Evolutionary conservation across 2,113 vertebrate species (phyloP).

Genomic region (Heloderma charlesbogerti): DNA sequence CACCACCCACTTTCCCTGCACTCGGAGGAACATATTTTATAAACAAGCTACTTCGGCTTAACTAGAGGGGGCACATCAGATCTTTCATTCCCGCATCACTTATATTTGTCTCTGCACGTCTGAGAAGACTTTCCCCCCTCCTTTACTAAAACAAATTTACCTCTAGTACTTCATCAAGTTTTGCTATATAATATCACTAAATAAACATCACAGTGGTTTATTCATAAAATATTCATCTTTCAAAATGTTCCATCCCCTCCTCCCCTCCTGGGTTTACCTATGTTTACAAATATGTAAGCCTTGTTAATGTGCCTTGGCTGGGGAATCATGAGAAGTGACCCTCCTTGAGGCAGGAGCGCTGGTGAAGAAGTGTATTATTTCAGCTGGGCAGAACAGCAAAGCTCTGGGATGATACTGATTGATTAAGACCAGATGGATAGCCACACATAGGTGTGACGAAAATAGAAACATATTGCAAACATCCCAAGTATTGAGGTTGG

Average conservation of each 20-base stretch:
- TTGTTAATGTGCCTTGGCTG: slow-evolving; percentile 73
- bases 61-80: slow-evolving; percentile 52
- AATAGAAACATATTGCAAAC: slow-evolving; percentile 90
- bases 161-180: slow-evolving; percentile 70
- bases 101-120: slow-evolving; percentile 68
- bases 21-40: slow-evolving; percentile 77
- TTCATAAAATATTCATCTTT: slow-evolving; percentile 75
- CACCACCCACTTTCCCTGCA: slow-evolving; percentile 74
- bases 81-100: slow-evolving; percentile 61
- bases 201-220: slow-evolving; percentile 71
- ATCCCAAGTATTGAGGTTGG: slow-evolving; percentile 84
- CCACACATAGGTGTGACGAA: slow-evolving; percentile 89
- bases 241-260: slow-evolving; percentile 67
- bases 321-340: slow-evolving; percentile 70
- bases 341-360: slow-evolving; percentile 74
- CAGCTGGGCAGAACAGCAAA: slow-evolving; percentile 88
- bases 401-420: slow-evolving; percentile 87
- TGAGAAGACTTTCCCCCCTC: slow-evolving; percentile 12
- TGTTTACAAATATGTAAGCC: slow-evolving; percentile 77
- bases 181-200: slow-evolving; percentile 68
- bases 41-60: slow-evolving; percentile 58
- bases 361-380: slow-evolving; percentile 86
- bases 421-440: slow-evolving; percentile 95
- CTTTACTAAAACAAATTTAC: slow-evolving; percentile 69
- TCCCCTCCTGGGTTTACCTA: slow-evolving; percentile 69